Base-by-base conservation (phyloP, 23 tunicate genomes). In the Trididemnum miniatum region DNA sequence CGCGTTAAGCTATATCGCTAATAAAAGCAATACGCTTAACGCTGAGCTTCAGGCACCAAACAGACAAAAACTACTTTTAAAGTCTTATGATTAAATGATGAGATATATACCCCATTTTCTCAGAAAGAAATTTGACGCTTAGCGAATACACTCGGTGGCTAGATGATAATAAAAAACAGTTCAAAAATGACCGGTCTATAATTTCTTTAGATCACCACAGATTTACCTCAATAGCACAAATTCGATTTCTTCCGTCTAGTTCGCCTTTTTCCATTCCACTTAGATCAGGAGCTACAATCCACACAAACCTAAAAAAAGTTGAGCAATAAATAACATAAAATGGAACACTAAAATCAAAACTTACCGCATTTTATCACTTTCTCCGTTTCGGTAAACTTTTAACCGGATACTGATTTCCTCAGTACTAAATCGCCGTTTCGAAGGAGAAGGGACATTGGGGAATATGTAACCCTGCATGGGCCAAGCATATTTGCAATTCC, bases 401-500 rank as follows among this genome's bases (percentile, higher is more conserved):
- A 91, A 35, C 34, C 67, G 71, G 20, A 84, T 34, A 1, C 71
- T 33, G 2, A 26, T 71, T 1, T 64, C 66, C 31, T 86, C 76
- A 5, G 82, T 23, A 9, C 40, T 82, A 0, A 22, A 31, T 0
- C 82, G 64, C 26, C 74, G 63, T 23, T 65, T 75, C 20, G 60
- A 37, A 0, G 77, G 81, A 2, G 87, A 79, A 0, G 97, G 91
- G 1, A 67, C 79, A 29, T 82, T 80, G 23, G 90, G 66, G 0
- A 91, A 32, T 20, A 91, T 37, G 33, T 59, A 29, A 24, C 97
- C 97, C 64, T 82, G 87, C 80, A 91, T 65, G 35, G 97, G 97
- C 97, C 97, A 91, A 29, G 82, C 77, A 64, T 91, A 86, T 28
- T 86, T 77, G 51, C 57, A 52, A 59, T 91, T 91, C 97, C 97